These are phyloP conservation scores for Alsophila aescularia DNA, from an alignment of 2,888 invertebrate species.

Conservation along the genomic window DNA sequence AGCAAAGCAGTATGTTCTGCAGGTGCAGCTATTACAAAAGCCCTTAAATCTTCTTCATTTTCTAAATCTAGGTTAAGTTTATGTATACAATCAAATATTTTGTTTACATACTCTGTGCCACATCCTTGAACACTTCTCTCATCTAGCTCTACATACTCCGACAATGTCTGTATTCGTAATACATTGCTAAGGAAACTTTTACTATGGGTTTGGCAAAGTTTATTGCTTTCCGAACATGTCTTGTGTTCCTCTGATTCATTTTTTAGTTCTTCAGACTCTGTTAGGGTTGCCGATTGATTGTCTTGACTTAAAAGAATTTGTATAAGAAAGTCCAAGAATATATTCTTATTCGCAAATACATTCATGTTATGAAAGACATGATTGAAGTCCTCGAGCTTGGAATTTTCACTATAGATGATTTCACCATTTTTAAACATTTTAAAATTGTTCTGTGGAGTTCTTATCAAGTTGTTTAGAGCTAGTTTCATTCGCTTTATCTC, in stretches of 20 bases:
- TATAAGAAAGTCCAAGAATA: conserved; percentile 64
- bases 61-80: conserved; percentile 48
- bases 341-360: conserved; percentile 44
- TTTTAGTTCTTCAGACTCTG: conserved; percentile 28
- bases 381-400: conserved; percentile 41
- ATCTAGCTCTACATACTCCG: conserved; percentile 44
- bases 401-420: conserved; percentile 59
- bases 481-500: conserved; percentile 79
- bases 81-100: conserved; percentile 51
- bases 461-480: conserved; percentile 77
- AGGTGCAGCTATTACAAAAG: conserved; percentile 46
- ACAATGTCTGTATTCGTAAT: conserved; percentile 61
- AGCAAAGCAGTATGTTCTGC: conserved; percentile 70
- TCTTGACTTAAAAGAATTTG: conserved; percentile 53
- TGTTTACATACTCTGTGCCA: conserved; percentile 54
- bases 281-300: conserved; percentile 15
- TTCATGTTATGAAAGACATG: conserved; percentile 44
- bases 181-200: conserved; percentile 57
- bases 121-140: conserved; percentile 29
- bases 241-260: conserved; percentile 11
- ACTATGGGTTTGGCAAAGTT: conserved; percentile 33
- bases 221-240: conserved; percentile 39
- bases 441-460: conserved; percentile 87
- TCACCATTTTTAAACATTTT: conserved; percentile 81
- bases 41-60: conserved; percentile 39